Base-by-base conservation (phyloP, 2,113 vertebrate genomes). In the Triplophysa tibetana region DNA sequence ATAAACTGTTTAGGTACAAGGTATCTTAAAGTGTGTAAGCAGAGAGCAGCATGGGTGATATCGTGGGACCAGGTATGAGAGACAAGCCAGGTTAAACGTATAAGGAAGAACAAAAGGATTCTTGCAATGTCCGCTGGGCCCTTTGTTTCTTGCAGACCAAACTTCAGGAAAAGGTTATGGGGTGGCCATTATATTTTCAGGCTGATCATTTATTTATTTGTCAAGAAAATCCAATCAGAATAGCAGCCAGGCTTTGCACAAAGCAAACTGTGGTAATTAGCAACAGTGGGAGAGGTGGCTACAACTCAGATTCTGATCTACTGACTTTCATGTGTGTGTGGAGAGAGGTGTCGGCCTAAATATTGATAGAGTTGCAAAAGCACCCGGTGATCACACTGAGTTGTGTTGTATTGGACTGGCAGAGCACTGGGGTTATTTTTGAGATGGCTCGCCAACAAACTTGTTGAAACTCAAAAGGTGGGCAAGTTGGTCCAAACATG, bases 161-260 rank as follows among this genome's bases (percentile, higher is more conserved):
- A 81, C 83, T 86, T 86, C 82, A 86, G 74, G 80, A 84, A 88
- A 87, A 89, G 91, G 91, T 92, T 89, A 89, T 79, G 62, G 75
- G 85, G 87, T 81, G 88, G 86, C 79, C 85, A 93, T 93, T 91
- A 93, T 83, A 81, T 70, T 93, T 93, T 93, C 82, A 93, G 92
- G 90, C 86, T 69, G 73, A 91, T 93, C 80, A 92, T 90, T 92
- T 93, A 93, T 93, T 93, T 90, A 93, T 92, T 90, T 90, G 89
- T 90, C 88, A 91, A 90, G 91, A 85, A 92, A 90, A 90, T 89
- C 89, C 88, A 92, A 92, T 91, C 91, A 91, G 86, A 92, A 91
- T 88, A 87, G 87, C 88, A 89, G 82, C 76, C 61, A 50, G 87
- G 88, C 84, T 87, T 87, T 81, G 83, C 80, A 85, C 87, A 88